Evolutionary conservation across 92 coral and sea anemone genomes (phyloP).

Genomic region (Blastomussa wellsi): DNA sequence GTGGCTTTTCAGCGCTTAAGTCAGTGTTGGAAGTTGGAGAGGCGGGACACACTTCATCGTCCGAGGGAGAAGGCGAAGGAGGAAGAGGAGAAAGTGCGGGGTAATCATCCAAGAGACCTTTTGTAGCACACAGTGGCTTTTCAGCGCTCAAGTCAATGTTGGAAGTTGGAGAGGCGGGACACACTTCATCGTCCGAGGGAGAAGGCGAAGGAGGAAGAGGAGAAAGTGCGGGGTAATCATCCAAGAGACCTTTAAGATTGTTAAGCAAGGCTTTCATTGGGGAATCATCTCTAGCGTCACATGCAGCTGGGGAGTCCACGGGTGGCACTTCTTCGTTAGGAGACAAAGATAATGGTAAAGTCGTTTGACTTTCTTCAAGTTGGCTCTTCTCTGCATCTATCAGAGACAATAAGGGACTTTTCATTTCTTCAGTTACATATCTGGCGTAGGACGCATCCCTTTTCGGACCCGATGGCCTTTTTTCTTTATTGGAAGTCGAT

Average conservation of each 20-base stretch:
- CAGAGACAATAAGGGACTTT: no score
- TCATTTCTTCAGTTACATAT: neutral
- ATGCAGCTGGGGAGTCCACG: neutral
- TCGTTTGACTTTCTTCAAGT: neutral
- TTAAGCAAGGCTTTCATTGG: constrained; percentile 1
- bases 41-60: neutral
- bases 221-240: constrained; percentile 42
- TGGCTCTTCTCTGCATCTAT: neutral
- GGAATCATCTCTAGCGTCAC: neutral
- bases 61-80: constrained; percentile 41
- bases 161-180: no score
- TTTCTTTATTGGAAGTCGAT: neutral
- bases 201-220: constrained; percentile 63
- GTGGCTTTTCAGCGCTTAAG: neutral
- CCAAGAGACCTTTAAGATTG: constrained; percentile 10
- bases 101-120: constrained; percentile 8
- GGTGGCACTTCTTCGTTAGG: neutral
- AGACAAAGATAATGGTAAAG: neutral
- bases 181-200: neutral
- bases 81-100: constrained; percentile 60
- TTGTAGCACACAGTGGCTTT: no score
- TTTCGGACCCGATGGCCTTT: neutral
- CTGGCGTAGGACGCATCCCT: neutral
- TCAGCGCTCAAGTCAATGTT: no score
- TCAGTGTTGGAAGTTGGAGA: neutral